These are phyloP conservation scores for Zaprionus gabonicus DNA, from an alignment of 1,140 invertebrate species.

Conservation along the genomic window DNA sequence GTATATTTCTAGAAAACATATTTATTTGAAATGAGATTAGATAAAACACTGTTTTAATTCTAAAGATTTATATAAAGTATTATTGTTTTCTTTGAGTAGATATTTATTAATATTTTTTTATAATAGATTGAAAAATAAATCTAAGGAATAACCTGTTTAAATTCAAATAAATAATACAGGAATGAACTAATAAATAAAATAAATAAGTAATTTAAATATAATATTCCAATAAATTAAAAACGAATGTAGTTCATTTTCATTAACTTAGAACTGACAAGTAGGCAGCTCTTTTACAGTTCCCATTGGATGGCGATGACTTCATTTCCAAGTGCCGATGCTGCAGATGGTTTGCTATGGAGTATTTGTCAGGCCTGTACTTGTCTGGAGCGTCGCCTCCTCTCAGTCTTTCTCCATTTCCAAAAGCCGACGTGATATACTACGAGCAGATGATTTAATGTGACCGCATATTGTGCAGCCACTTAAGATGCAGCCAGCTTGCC, in stretches of 20 bases:
- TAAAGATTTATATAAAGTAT: no score
- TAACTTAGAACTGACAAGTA: conserved; percentile 1
- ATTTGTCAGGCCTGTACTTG: conserved; percentile 72
- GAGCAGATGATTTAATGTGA: conserved; percentile 81
- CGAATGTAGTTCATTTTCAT: background rate
- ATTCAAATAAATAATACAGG: no score
- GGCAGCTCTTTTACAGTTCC: conserved; percentile 29
- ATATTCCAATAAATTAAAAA: no score
- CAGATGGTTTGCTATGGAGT: conserved; percentile 10
- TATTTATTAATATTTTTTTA: no score
- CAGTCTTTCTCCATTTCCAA: conserved; percentile 35
- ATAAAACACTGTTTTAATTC: no score
- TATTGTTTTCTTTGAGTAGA: no score
- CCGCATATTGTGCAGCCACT: conserved; percentile 69
- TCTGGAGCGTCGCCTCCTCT: conserved; percentile 25
- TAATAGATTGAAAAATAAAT: no score
- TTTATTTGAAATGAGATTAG: no score
- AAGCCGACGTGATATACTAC: conserved; percentile 68
- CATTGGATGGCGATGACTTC: conserved; percentile 60
- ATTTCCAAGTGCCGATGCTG: conserved; percentile 34
- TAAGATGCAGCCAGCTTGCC: conserved; percentile 58
- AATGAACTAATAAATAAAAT: no score
- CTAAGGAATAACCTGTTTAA: no score
- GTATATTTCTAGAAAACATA: no score
- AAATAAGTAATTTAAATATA: no score